These are phyloP conservation scores for Solenopsis invicta DNA, from an alignment of 1,140 invertebrate species.

Conservation along the genomic window DNA sequence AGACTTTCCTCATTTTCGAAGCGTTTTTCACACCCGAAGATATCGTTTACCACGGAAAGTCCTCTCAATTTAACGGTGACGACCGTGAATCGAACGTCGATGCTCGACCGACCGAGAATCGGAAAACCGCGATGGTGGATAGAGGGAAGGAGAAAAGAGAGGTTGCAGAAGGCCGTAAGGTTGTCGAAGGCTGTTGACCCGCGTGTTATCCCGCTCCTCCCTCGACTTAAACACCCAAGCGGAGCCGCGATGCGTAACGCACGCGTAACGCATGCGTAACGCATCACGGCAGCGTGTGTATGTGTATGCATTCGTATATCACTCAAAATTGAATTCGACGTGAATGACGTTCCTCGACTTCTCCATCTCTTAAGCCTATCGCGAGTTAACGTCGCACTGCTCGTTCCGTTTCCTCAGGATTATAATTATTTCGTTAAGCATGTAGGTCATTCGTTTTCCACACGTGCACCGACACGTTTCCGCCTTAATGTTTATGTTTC, in stretches of 20 bases:
- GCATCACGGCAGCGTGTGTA: not conserved
- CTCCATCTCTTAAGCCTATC: constrained; percentile 10
- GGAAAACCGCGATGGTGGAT: constrained; percentile 15
- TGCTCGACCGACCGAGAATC: constrained; percentile 54
- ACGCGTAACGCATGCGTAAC: constrained; percentile 60
- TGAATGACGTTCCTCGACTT: constrained; percentile 50
- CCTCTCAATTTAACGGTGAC: constrained; percentile 52
- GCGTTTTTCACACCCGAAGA: not conserved
- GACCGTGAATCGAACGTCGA: constrained; percentile 56
- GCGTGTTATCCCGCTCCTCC: constrained; percentile 57
- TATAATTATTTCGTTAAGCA: constrained; percentile 60
- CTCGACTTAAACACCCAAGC: constrained; percentile 39
- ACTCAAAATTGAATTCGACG: constrained; percentile 73
- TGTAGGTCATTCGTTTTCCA: not conserved
- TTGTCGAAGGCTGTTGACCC: constrained; percentile 73
- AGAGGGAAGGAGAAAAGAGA: constrained; percentile 26
- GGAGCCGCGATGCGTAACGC: constrained; percentile 62
- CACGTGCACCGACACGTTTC: not conserved
- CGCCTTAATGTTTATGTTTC: not conserved
- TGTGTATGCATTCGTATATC: constrained; percentile 10
- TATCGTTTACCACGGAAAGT: constrained; percentile 8
- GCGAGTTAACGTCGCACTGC: constrained; percentile 47
- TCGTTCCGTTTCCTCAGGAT: constrained; percentile 48
- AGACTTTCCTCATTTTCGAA: not conserved
- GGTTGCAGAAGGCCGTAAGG: constrained; percentile 64